These are phyloP conservation scores for Phaethon lepturus DNA, from an alignment of 2,113 vertebrate genomes.

Conservation along the genomic window DNA sequence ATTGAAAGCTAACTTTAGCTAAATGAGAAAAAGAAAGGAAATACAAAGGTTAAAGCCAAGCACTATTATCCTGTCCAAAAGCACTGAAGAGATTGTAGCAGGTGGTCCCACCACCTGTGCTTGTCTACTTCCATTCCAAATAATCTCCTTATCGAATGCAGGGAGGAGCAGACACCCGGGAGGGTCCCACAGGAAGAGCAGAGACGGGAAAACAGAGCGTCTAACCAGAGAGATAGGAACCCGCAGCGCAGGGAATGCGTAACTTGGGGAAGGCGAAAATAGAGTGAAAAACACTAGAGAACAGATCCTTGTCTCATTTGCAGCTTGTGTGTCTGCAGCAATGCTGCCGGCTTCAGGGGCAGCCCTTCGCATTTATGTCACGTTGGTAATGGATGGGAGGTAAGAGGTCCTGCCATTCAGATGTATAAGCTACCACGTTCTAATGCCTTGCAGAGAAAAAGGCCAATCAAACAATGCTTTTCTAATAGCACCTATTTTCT, in stretches of 20 bases:
- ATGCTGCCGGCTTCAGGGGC: neutral
- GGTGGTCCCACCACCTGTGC: constrained; percentile 47
- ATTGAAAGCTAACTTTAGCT: neutral
- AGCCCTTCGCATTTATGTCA: neutral
- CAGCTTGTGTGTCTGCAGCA: neutral
- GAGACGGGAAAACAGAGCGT: neutral
- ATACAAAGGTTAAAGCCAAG: neutral
- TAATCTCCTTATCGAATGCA: constrained; percentile 45
- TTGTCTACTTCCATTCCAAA: constrained; percentile 22
- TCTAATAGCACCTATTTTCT: constrained; percentile 40
- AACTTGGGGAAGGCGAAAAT: neutral
- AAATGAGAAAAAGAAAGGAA: neutral
- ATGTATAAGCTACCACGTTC: neutral
- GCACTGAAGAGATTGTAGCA: constrained; percentile 25
- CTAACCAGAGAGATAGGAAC: neutral
- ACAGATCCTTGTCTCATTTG: neutral
- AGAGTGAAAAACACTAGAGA: neutral
- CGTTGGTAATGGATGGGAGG: neutral
- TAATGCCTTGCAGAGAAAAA: neutral
- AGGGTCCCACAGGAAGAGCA: constrained; percentile 38
- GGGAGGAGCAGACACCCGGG: neutral
- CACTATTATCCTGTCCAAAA: neutral
- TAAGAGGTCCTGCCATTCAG: neutral
- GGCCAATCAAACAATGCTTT: neutral
- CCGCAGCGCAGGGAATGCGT: neutral